Evolutionary conservation across 2,113 vertebrate species (phyloP).

Genomic region (Herpailurus yagouaroundi): DNA sequence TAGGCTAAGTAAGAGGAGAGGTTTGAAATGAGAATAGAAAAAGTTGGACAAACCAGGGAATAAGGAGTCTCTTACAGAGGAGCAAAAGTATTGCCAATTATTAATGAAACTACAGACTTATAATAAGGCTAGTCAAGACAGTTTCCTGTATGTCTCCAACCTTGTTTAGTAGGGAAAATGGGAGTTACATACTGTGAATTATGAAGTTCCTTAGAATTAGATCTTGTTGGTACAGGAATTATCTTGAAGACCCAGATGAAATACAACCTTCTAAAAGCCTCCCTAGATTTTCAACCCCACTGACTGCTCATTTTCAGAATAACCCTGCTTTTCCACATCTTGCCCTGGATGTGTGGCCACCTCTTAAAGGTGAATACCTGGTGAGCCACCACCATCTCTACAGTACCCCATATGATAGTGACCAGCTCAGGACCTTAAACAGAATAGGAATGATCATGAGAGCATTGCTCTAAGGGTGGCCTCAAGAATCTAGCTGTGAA

Average conservation of each 20-base stretch:
- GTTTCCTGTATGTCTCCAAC: not conserved
- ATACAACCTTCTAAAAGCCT: not conserved
- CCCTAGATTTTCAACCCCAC: not conserved
- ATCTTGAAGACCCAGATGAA: not conserved
- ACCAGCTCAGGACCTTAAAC: not conserved
- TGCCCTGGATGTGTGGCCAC: not conserved
- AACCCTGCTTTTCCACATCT: not conserved
- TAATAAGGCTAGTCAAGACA: not conserved
- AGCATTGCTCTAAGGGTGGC: not conserved
- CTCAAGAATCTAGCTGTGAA: not conserved
- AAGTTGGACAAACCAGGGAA: not conserved
- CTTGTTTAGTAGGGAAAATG: not conserved
- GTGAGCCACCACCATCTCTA: not conserved
- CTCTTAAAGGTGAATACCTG: no score
- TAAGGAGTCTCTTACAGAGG: not conserved
- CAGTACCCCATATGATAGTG: rapidly evolving
- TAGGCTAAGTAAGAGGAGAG: not conserved
- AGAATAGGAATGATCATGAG: not conserved
- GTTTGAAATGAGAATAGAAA: not conserved
- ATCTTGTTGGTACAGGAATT: not conserved
- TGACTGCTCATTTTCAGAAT: not conserved
- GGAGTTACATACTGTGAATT: not conserved
- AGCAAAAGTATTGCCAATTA: not conserved
- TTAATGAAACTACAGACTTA: not conserved
- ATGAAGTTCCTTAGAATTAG: not conserved